phyloP scores from a whole-genome alignment of 2,113 vertebrate genomes.

The Thamnophis sirtalis region DNA sequence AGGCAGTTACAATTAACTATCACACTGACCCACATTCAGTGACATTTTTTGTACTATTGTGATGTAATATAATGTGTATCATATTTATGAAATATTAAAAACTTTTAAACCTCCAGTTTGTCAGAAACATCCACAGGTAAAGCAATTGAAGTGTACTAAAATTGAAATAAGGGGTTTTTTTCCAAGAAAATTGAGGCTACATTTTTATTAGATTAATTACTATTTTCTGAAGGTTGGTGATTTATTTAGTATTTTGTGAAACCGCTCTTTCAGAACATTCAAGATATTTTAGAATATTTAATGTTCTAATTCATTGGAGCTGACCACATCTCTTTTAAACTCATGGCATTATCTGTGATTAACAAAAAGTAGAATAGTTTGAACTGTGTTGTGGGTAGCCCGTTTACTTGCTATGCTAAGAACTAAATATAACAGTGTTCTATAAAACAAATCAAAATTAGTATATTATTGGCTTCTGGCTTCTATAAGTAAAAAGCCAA shows the following conservation, averaged over 20 bases:
- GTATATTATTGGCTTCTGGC: constrained; percentile 31
- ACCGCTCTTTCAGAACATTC: constrained; percentile 44
- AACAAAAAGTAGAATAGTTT: constrained; percentile 60
- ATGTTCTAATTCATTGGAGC: constrained; percentile 60
- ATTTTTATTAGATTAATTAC: constrained; percentile 55
- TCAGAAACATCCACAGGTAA: constrained; percentile 41
- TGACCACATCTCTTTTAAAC: constrained; percentile 54
- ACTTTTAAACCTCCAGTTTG: constrained; percentile 14
- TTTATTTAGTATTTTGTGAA: constrained; percentile 48
- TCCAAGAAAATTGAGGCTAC: background rate
- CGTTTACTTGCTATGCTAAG: constrained; percentile 66
- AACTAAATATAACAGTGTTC: constrained; percentile 54
- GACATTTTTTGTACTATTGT: background rate
- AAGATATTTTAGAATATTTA: constrained; percentile 48
- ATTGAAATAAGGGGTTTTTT: constrained; percentile 34
- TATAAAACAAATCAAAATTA: constrained; percentile 54
- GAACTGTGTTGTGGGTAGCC: constrained; percentile 36
- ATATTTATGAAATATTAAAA: background rate
- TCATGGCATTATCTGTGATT: constrained; percentile 58
- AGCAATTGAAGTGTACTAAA: constrained; percentile 45
- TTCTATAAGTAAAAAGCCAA: constrained; percentile 36
- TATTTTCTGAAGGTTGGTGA: constrained; percentile 42
- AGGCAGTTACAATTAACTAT: background rate
- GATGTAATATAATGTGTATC: constrained; percentile 28
- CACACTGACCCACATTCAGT: background rate